A percentile compares a stretch with the other conserved stretches of the same genome.
These are phyloP conservation scores for Triplophysa dalaica DNA, from an alignment of 2,113 vertebrate genomes.

Conservation along the genomic window DNA sequence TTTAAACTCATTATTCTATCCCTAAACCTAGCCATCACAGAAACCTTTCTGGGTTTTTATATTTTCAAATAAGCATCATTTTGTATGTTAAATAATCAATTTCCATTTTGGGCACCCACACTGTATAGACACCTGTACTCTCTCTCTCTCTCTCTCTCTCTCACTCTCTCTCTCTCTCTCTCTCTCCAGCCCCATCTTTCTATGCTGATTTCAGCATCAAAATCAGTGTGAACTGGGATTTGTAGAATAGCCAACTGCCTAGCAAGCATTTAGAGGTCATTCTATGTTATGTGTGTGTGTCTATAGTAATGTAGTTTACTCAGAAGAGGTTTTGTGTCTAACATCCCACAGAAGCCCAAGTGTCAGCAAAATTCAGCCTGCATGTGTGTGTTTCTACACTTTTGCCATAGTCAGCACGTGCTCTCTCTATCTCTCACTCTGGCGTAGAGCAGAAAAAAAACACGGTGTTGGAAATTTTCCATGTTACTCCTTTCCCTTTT, in stretches of 20 bases:
- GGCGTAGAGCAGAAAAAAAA: constrained; percentile 1
- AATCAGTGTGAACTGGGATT: background rate
- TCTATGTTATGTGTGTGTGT: background rate
- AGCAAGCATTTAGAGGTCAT: constrained; percentile 31
- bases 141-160: no score
- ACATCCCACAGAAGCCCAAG: constrained; percentile 23
- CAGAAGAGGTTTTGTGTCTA: constrained; percentile 3
- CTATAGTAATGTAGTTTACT: constrained; percentile 26
- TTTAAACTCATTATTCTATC: no score
- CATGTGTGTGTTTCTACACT: constrained; percentile 39
- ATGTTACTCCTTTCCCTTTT: constrained; percentile 22
- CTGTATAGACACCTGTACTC: background rate
- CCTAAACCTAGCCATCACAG: no score
- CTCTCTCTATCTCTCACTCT: constrained; percentile 46
- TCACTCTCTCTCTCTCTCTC: no score
- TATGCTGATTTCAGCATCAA: background rate
- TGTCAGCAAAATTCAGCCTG: constrained; percentile 46
- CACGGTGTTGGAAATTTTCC: constrained; percentile 12
- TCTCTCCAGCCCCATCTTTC: background rate
- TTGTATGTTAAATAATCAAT: no score
- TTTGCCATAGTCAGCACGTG: constrained; percentile 55
- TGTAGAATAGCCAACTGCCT: background rate
- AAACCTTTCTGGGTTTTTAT: no score
- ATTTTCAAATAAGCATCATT: no score
- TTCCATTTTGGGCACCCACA: background rate